Percentiles rank a stretch among this genome's conserved stretches.
Evolutionary conservation across 2,888 invertebrate genomes (phyloP).

Genomic region (Melanotus villosus): DNA sequence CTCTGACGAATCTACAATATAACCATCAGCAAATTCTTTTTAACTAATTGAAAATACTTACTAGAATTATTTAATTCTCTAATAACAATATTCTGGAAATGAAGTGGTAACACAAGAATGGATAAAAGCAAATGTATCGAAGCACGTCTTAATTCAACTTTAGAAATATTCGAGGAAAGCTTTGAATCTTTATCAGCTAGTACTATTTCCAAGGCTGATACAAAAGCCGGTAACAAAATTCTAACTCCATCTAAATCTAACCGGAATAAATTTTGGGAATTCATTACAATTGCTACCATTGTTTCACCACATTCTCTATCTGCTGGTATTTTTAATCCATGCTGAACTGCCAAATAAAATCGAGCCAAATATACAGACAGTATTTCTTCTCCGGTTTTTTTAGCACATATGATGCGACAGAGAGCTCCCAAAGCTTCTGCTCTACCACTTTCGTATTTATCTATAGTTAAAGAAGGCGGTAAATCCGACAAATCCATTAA

Average conservation of each 20-base stretch:
- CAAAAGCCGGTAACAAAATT: conserved; percentile 90
- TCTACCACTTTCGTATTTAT: conserved; percentile 86
- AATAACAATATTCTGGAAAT: conserved; percentile 85
- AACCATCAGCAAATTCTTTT: no score
- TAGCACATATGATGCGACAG: conserved; percentile 96
- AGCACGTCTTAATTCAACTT: conserved; percentile 87
- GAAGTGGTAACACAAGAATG: conserved; percentile 92
- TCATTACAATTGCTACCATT: conserved; percentile 89
- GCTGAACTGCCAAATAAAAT: conserved; percentile 92
- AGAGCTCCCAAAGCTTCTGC: conserved; percentile 96
- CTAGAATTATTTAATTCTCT: conserved; percentile 77
- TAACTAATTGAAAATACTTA: background rate
- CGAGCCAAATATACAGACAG: conserved; percentile 93
- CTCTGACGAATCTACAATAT: conserved; percentile 55
- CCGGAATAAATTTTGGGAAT: conserved; percentile 89
- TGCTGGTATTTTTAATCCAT: conserved; percentile 76
- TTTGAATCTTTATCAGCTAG: conserved; percentile 88
- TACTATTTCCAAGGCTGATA: conserved; percentile 92
- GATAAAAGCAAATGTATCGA: conserved; percentile 94
- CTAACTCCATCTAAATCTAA: conserved; percentile 94
- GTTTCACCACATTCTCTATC: conserved; percentile 79
- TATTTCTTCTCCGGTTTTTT: conserved; percentile 95
- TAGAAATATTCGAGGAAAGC: conserved; percentile 80
- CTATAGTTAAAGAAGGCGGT: conserved; percentile 79
- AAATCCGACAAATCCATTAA: conserved; percentile 78